These are phyloP conservation scores for Eriosoma lanigerum DNA, from an alignment of 1,140 invertebrate genomes.

Conservation along the genomic window DNA sequence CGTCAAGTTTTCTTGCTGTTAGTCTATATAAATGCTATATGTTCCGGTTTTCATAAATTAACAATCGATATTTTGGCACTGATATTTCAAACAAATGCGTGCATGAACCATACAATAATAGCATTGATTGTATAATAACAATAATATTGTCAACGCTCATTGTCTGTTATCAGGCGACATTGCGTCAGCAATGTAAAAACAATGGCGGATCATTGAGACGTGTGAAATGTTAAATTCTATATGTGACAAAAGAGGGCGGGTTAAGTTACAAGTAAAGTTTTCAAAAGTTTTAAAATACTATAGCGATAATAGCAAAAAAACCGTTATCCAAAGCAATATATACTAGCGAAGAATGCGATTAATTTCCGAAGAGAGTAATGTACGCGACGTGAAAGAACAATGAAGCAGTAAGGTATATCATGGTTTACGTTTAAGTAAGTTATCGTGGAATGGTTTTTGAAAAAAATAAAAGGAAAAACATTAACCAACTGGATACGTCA, in stretches of 20 bases:
- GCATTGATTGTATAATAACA: too few species aligned
- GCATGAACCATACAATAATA: too few species aligned
- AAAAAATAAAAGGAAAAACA: neutral
- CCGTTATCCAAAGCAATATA: neutral
- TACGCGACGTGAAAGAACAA: constrained; percentile 1
- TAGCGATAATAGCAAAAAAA: neutral
- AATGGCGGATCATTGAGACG: neutral
- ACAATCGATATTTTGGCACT: too few species aligned
- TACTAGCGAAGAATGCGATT: neutral
- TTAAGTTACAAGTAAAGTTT: neutral
- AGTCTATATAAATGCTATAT: too few species aligned
- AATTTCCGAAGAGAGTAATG: neutral
- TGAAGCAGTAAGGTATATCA: neutral
- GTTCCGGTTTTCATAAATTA: too few species aligned
- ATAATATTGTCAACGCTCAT: neutral
- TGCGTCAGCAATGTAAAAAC: neutral
- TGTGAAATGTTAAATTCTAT: neutral
- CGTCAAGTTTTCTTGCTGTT: too few species aligned
- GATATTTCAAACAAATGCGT: too few species aligned
- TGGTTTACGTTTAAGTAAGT: constrained; percentile 1
- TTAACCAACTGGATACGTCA: neutral
- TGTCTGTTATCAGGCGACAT: neutral
- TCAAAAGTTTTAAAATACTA: neutral
- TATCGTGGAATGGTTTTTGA: neutral
- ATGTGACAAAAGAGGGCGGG: neutral